phyloP scores from a whole-genome alignment of 2,888 invertebrate genomes.

The Patella caerulea region DNA sequence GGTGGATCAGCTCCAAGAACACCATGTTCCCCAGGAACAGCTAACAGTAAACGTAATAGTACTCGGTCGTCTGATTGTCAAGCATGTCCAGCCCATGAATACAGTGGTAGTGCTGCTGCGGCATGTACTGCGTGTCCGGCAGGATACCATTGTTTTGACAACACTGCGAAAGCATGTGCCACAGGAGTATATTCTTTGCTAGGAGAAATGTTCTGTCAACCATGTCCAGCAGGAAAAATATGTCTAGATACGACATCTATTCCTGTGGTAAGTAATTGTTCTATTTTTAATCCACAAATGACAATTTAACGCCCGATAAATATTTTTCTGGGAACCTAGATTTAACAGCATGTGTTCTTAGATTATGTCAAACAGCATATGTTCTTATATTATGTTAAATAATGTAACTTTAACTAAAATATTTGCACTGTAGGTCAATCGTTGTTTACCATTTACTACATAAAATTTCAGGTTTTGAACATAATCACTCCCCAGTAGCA shows the following conservation, averaged over 20 bases:
- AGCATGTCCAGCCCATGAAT: constrained; percentile 41
- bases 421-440: no score
- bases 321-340: no score
- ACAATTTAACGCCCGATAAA: no score
- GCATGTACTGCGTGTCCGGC: constrained; percentile 60
- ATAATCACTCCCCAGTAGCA: no score
- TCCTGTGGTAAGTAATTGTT: constrained; percentile 39
- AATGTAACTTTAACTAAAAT: no score
- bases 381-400: no score
- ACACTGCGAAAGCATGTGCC: constrained; percentile 44
- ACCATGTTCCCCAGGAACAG: constrained; percentile 50
- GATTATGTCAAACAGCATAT: no score
- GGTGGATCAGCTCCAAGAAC: constrained; percentile 35
- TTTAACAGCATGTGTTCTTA: no score
- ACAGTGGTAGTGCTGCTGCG: constrained; percentile 45
- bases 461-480: no score
- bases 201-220: constrained; percentile 51
- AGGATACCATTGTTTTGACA: constrained; percentile 52
- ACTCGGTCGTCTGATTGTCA: constrained; percentile 35
- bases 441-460: no score
- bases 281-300: no score
- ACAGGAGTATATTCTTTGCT: constrained; percentile 51
- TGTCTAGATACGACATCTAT: constrained; percentile 46
- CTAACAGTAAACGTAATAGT: constrained; percentile 39
- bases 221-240: constrained; percentile 59